These are phyloP conservation scores for Drosophila rubida DNA, from an alignment of 2,888 invertebrate species.

Conservation along the genomic window DNA sequence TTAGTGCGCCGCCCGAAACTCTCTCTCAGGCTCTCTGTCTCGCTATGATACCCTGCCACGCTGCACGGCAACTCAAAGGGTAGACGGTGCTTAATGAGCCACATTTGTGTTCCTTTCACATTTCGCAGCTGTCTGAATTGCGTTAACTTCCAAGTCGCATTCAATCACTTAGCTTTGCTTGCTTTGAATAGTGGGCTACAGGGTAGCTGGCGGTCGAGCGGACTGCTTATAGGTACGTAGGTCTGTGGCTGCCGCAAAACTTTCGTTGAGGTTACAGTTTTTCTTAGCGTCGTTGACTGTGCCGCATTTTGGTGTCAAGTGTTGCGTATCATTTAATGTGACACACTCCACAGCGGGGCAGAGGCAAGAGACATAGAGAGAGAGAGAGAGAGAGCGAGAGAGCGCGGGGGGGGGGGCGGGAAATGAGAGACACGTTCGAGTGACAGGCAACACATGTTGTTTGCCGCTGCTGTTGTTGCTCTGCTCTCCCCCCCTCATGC, in stretches of 20 bases:
- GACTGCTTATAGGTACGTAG: not conserved
- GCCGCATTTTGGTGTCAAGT: slow-evolving; percentile 75
- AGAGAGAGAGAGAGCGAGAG: no score
- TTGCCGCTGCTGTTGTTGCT: not conserved
- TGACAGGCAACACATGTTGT: slow-evolving; percentile 70
- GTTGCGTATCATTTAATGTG: slow-evolving; percentile 79
- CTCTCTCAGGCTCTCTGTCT: not conserved
- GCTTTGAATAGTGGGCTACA: no score
- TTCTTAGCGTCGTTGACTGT: slow-evolving; percentile 36
- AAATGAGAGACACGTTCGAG: slow-evolving; percentile 8
- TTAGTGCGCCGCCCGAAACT: slow-evolving; percentile 22
- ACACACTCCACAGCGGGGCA: slow-evolving; percentile 52
- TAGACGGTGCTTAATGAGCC: no score
- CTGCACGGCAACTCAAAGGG: not conserved
- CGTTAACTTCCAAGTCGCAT: no score
- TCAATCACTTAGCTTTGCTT: no score
- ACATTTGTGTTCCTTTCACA: no score
- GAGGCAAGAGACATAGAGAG: not conserved
- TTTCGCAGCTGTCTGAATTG: no score
- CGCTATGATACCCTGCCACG: not conserved
- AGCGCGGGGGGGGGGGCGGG: slow-evolving; percentile 1
- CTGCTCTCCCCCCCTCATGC: slow-evolving; percentile 43
- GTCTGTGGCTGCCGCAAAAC: slow-evolving; percentile 16
- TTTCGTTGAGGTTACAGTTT: slow-evolving; percentile 41
- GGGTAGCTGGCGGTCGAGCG: not conserved